Evolutionary conservation across 2,797 vertebrate genomes (phyloP), one percentile per base, ranked within the genome.

Genomic region (Amblyopsis hoosieri): DNA sequence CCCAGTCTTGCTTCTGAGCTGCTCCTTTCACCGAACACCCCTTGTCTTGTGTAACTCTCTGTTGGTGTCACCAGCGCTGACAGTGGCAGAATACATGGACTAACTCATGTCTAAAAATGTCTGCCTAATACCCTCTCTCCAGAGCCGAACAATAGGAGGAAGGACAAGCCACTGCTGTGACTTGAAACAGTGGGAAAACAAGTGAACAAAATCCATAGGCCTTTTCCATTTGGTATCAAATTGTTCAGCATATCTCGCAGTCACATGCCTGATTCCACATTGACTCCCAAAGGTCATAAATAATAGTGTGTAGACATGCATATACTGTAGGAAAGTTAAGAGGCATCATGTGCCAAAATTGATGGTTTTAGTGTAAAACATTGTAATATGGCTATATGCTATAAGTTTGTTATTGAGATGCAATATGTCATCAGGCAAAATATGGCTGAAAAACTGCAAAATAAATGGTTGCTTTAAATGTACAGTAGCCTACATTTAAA

Each of bases 61-160:
- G 66, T 78, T 62, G 80, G 81, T 84, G 84, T 78, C 85, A 81
- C 76, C 74, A 57, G 59, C 85, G 87, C 87, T 91, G 87, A 90
- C 83, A 61, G 67, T 46, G 79, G 85, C 85, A 87, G 84, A 87
- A 86, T 79, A 84, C 81, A 85, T 90, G 81, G 75, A 83, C 81
- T 81, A 62, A 2, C 74, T 67, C 60, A n/a, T 79, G 80, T 85
- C 86, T 87, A 84, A 86, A 85, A 82, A 77, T 78, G 79, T 79
- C 83, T 78, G 72, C 73, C 65, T 71, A 69, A 82, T 76, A 77
- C 75, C 78, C 71, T 73, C 82, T 69, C 72, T n/a, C 76, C 46
- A 71, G 72, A 79, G 71, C 79, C 81, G 67, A 81, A 72, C 76
- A 62, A 81, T 80, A 72, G 69, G 61, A 85, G 60, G 68, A 80